These are phyloP conservation scores for Argyrosomus japonicus DNA, from an alignment of 2,113 vertebrate species.

Conservation along the genomic window DNA sequence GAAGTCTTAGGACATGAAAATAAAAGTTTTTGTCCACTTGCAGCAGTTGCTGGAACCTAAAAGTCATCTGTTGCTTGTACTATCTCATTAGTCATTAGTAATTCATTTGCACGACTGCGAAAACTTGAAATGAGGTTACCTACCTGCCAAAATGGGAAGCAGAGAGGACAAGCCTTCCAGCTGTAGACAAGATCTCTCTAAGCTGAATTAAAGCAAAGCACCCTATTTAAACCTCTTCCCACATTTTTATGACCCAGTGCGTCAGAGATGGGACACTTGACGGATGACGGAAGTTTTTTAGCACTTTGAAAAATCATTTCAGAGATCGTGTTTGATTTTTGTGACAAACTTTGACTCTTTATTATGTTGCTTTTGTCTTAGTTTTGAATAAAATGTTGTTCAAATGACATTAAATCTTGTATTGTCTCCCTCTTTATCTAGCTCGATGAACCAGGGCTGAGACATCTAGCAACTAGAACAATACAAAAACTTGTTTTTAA, in stretches of 20 bases:
- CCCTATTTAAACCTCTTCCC: neutral
- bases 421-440: no score
- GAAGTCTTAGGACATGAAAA: neutral
- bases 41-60: neutral
- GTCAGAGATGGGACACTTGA: neutral
- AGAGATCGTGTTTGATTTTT: neutral
- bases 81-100: neutral
- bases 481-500: neutral
- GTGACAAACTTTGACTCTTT: no score
- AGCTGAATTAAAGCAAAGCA: neutral
- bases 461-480: neutral
- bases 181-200: neutral
- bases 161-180: neutral
- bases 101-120: slow-evolving; percentile 8
- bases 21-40: neutral
- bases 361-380: no score
- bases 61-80: neutral
- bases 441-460: no score
- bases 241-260: neutral
- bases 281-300: neutral
- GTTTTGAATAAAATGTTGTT: no score
- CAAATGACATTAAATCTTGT: no score
- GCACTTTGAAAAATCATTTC: neutral
- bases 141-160: slow-evolving; percentile 6
- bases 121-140: slow-evolving; percentile 33